These are phyloP conservation scores for Invenusta paracnida DNA, from an alignment of 2,888 invertebrate species.

Conservation along the genomic window DNA sequence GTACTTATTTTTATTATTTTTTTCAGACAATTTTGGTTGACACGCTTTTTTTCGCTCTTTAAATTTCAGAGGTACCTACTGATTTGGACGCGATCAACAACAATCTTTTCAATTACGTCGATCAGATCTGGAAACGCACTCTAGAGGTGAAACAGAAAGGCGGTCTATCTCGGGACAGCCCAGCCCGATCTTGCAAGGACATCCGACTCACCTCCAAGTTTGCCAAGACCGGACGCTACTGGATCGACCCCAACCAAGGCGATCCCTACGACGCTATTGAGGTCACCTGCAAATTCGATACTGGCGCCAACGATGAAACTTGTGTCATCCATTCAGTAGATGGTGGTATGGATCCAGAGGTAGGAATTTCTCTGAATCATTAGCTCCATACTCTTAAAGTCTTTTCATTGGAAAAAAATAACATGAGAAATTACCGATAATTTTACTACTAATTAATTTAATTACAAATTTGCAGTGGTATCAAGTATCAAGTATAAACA, in stretches of 20 bases:
- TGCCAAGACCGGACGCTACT: constrained; percentile 41
- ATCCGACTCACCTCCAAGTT: constrained; percentile 13
- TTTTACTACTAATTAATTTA: too few relatives aligned
- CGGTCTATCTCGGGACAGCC: background rate
- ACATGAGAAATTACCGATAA: too few relatives aligned
- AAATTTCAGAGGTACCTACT: background rate
- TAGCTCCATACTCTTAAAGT: too few relatives aligned
- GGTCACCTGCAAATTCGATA: constrained; percentile 42
- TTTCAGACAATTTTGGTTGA: too few relatives aligned
- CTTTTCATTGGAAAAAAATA: too few relatives aligned
- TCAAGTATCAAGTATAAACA: too few relatives aligned
- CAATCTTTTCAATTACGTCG: constrained; percentile 32
- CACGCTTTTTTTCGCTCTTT: too few relatives aligned
- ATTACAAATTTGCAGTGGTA: too few relatives aligned
- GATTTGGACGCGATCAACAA: constrained; percentile 16
- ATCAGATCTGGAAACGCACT: constrained; percentile 28
- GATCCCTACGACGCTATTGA: constrained; percentile 40
- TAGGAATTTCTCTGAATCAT: background rate
- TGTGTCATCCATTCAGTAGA: background rate
- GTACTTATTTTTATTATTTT: too few relatives aligned
- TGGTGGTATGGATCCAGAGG: background rate
- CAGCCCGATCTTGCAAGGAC: constrained; percentile 40
- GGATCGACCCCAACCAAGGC: constrained; percentile 46
- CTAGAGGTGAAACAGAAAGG: background rate
- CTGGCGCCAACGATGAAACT: background rate